Evolutionary conservation across 2,113 vertebrate genomes (phyloP).

Genomic region (Sylvilagus bachmani): DNA sequence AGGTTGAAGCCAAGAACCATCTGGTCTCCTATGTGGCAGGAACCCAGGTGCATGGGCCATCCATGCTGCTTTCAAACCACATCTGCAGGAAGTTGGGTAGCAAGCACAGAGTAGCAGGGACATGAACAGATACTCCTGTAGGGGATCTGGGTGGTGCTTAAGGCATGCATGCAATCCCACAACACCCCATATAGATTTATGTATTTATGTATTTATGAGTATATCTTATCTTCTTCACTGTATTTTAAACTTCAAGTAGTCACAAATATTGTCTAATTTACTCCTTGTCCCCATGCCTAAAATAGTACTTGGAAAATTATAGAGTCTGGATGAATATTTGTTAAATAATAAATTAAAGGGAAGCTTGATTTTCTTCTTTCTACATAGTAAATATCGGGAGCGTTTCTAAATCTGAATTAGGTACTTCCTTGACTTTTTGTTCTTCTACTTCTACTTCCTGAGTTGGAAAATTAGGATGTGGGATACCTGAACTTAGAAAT

Average conservation of each 20-base stretch:
- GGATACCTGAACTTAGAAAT: not conserved
- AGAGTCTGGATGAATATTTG: slow-evolving; percentile 37
- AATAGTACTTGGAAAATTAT: slow-evolving; percentile 12
- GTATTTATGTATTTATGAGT: not conserved
- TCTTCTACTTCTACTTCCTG: not conserved
- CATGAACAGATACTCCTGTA: no score
- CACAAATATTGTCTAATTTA: not conserved
- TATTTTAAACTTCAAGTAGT: not conserved
- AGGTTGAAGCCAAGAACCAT: no score
- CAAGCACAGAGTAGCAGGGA: no score
- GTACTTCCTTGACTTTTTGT: not conserved
- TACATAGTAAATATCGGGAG: not conserved
- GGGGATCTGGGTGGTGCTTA: no score
- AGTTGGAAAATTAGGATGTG: not conserved
- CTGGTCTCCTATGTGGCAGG: no score
- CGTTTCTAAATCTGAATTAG: not conserved
- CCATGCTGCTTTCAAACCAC: no score
- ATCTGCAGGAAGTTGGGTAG: no score
- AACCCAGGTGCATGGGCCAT: no score
- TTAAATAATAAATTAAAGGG: not conserved
- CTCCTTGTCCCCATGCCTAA: not conserved
- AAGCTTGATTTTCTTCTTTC: not conserved
- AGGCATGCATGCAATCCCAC: not conserved
- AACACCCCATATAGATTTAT: not conserved
- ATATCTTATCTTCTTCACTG: not conserved